phyloP scores from a whole-genome alignment of 1,140 invertebrate genomes.

The Leptopilina boulardi region DNA sequence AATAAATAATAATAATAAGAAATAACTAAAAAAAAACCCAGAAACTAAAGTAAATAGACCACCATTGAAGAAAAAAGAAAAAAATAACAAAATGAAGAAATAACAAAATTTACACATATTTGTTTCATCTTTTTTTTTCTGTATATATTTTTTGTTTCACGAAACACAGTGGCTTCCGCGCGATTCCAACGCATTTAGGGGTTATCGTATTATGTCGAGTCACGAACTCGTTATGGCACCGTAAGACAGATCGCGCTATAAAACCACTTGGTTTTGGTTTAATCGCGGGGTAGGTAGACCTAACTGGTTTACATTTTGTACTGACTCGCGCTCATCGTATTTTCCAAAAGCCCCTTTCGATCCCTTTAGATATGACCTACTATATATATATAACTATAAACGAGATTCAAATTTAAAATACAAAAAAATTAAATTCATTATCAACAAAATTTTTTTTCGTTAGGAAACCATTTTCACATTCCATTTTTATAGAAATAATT shows the following conservation, averaged over 20 bases:
- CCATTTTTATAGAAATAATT: too few species aligned
- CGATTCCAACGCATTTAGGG: conserved; percentile 60
- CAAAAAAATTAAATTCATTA: too few species aligned
- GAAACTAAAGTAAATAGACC: too few species aligned
- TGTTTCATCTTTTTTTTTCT: conserved; percentile 60
- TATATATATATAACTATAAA: neutral
- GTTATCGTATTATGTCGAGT: conserved; percentile 75
- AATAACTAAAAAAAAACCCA: neutral
- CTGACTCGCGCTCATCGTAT: conserved; percentile 52
- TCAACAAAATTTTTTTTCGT: too few species aligned
- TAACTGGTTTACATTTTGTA: conserved; percentile 72
- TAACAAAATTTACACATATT: conserved; percentile 47
- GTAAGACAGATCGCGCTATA: conserved; percentile 73
- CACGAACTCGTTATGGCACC: conserved; percentile 75
- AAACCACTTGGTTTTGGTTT: conserved; percentile 69
- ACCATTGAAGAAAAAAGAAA: conserved; percentile 35
- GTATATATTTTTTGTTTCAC: conserved; percentile 36
- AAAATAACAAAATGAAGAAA: neutral
- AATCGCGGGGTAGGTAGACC: conserved; percentile 63
- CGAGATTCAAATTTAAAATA: too few species aligned
- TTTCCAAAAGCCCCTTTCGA: conserved; percentile 55
- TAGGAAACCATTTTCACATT: too few species aligned
- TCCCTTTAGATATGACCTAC: conserved; percentile 24
- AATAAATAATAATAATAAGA: too few species aligned
- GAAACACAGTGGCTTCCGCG: conserved; percentile 50